Evolutionary conservation across 2,797 vertebrate species (phyloP).

Genomic region (Cygnus olor): DNA sequence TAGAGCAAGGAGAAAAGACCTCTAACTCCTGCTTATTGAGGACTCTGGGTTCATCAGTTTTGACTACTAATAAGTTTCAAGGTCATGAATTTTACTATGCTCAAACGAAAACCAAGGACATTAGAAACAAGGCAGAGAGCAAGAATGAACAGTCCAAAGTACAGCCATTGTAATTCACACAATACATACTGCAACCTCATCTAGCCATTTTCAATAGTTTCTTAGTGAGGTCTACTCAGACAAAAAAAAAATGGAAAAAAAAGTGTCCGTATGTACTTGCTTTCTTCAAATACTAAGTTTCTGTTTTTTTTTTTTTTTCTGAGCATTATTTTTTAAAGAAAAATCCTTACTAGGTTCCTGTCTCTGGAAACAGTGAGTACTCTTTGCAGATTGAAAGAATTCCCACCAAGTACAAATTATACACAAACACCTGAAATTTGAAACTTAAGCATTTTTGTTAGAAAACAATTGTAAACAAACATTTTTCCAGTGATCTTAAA

Average conservation of each 20-base stretch:
- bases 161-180: neutral
- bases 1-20: neutral
- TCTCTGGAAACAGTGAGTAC: neutral
- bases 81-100: neutral
- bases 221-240: neutral
- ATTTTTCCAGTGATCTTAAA: neutral
- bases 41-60: neutral
- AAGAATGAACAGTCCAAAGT: neutral
- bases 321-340: neutral
- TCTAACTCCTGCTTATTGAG: neutral
- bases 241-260: neutral
- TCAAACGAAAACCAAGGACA: neutral
- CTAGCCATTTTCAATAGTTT: neutral
- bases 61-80: neutral
- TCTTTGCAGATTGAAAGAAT: neutral
- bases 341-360: neutral
- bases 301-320: neutral
- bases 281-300: neutral
- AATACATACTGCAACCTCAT: neutral
- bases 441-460: neutral
- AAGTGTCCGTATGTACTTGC: neutral
- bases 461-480: neutral
- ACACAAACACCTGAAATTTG: neutral
- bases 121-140: neutral
- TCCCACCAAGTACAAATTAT: neutral